A percentile compares a stretch with the other conserved stretches of the same genome.
Conservation (phyloP, 1,140 invertebrate genomes). For the Bombus impatiens region DNA sequence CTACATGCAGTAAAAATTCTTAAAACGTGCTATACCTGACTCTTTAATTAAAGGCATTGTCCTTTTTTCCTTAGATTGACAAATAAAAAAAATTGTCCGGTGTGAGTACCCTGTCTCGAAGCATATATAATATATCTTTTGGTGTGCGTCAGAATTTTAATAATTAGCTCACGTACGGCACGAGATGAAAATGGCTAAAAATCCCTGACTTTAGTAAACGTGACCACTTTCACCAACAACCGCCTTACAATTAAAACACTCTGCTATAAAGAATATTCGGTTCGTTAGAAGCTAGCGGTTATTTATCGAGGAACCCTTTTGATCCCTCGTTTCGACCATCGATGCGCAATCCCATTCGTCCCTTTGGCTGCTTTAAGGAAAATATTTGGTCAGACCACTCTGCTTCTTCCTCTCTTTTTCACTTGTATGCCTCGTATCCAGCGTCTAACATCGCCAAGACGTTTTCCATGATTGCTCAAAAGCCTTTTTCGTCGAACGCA, state of each 20-base stretch:
- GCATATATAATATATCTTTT: too few species aligned
- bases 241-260: background rate
- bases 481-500: slow-evolving; percentile 41
- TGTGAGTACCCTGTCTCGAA: too few species aligned
- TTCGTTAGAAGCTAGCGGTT: slow-evolving; percentile 14
- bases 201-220: background rate
- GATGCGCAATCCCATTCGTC: slow-evolving; percentile 30
- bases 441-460: slow-evolving; percentile 41
- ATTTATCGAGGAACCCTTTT: slow-evolving; percentile 47
- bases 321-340: background rate
- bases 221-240: background rate
- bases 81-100: too few species aligned
- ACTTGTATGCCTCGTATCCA: slow-evolving; percentile 12
- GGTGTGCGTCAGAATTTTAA: too few species aligned
- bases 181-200: too few species aligned
- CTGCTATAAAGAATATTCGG: background rate
- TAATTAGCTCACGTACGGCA: too few species aligned
- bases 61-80: too few species aligned
- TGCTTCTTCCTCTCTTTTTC: background rate
- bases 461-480: slow-evolving; percentile 63
- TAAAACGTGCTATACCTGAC: too few species aligned
- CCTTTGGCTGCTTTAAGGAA: slow-evolving; percentile 37
- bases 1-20: too few species aligned
- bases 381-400: slow-evolving; percentile 57
- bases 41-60: too few species aligned